Evolutionary conservation across 2,888 invertebrate genomes (phyloP), one percentile per base, ranked within the genome.

Genomic region (Alloplasta piceator): DNA sequence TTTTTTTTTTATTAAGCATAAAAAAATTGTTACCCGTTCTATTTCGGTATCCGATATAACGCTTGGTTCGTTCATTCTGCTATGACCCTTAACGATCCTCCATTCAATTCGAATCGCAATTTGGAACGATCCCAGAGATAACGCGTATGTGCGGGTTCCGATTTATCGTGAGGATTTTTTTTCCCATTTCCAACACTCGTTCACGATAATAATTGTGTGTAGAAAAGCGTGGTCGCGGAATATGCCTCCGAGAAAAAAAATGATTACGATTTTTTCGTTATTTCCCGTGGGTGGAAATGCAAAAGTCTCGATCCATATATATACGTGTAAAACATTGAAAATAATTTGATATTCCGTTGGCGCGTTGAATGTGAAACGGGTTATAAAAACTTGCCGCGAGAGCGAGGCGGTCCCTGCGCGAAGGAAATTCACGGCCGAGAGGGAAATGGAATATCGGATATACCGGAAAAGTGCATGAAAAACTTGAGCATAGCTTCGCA

Each of bases 81-180:
- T 41, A 63, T 48, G 46, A 7, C n/a, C n/a, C 12, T 55, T 79
- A 79, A 79, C 73, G 64, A 79, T 66, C 64, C 50, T 39, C 56
- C 50, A 68, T 74, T 68, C 68, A 58, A 64, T 58, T 43, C 48
- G 9, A 43, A 38, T 7, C 55, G 46, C 50, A 14, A 50, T 50
- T 7, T 41, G 41, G 55, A 55, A 16, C 26, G 16, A n/a, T n/a
- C 50, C 48, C 39, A 41, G 50, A 52, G 48, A 71, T 7, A 55
- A 26, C 55, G 41, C 60, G 50, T 50, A 16, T 26, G 6, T 26
- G 41, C n/a, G 6, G 41, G n/a, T 60, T 39, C 12, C 6, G 46
- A 71, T 68, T 9, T 10, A 71, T 14, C 39, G 14, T 39, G 46
- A 38, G 36, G 50, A 48, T 48, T 16, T 72, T 60, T 55, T 55